Percentiles rank a stretch among this genome's conserved stretches.
Conservation (phyloP, 2,113 vertebrate species). For the Cynocephalus volans region DNA sequence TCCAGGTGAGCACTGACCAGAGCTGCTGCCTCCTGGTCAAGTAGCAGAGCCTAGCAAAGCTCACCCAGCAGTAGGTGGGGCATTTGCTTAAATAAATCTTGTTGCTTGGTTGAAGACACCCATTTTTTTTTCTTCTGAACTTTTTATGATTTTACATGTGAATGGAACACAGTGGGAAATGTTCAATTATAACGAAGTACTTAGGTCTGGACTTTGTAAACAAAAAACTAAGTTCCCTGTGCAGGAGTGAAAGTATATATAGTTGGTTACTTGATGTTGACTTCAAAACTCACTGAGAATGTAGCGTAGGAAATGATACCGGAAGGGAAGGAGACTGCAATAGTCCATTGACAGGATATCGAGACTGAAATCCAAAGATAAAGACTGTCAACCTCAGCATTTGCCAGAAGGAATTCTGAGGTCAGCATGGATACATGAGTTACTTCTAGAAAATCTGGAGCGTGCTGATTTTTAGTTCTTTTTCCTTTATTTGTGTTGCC, state of each 20-base stretch:
- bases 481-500: background rate
- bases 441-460: background rate
- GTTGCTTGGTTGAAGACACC: background rate
- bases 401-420: background rate
- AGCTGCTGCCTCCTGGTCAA: accelerated
- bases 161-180: background rate
- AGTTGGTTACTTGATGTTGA: no score
- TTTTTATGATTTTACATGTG: background rate
- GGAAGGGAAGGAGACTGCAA: background rate
- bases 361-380: background rate
- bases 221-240: background rate
- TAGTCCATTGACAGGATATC: accelerated
- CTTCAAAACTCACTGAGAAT: background rate
- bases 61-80: accelerated
- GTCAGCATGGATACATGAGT: no score
- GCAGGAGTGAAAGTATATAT: no score
- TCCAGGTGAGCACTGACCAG: accelerated
- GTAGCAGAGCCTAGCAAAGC: accelerated
- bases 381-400: background rate
- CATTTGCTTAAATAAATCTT: accelerated
- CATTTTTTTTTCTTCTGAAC: background rate
- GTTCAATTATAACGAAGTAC: background rate
- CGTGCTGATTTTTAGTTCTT: no score
- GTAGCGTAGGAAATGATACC: no score
- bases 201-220: background rate